Conservation (phyloP, 1,140 invertebrate genomes). For the Ips nitidus region DNA sequence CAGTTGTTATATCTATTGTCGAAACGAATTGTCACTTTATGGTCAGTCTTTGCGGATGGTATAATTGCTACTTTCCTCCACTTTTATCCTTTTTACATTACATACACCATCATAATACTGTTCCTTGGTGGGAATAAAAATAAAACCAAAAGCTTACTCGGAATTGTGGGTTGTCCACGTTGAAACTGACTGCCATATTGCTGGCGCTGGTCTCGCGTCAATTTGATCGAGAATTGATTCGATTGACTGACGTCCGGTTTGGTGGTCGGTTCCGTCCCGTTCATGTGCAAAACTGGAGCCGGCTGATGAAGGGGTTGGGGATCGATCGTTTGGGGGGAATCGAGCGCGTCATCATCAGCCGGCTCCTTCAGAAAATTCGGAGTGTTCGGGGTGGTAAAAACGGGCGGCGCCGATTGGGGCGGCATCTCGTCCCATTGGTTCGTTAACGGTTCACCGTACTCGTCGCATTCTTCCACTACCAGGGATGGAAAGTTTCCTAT, state of each 20-base stretch:
- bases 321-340: neutral
- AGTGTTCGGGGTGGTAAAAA: constrained; percentile 79
- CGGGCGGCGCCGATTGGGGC: constrained; percentile 74
- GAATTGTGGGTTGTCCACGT: constrained; percentile 28
- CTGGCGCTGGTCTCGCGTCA: constrained; percentile 69
- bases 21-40: neutral
- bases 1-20: neutral
- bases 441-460: too few relatives aligned
- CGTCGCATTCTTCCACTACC: too few relatives aligned
- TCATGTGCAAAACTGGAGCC: constrained; percentile 53
- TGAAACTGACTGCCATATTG: constrained; percentile 74
- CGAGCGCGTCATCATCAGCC: constrained; percentile 34
- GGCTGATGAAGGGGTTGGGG: constrained; percentile 43
- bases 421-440: constrained; percentile 47
- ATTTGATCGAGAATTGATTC: constrained; percentile 69
- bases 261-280: constrained; percentile 44
- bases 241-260: constrained; percentile 37
- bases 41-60: neutral
- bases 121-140: too few relatives aligned
- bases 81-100: too few relatives aligned
- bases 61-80: too few relatives aligned
- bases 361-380: constrained; percentile 57
- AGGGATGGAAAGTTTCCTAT: too few relatives aligned
- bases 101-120: too few relatives aligned
- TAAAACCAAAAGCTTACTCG: constrained; percentile 40